A percentile compares a stretch with the other conserved stretches of the same genome.
phyloP scores from a whole-genome alignment of 2,113 vertebrate genomes.

The Tragulus kanchil region DNA sequence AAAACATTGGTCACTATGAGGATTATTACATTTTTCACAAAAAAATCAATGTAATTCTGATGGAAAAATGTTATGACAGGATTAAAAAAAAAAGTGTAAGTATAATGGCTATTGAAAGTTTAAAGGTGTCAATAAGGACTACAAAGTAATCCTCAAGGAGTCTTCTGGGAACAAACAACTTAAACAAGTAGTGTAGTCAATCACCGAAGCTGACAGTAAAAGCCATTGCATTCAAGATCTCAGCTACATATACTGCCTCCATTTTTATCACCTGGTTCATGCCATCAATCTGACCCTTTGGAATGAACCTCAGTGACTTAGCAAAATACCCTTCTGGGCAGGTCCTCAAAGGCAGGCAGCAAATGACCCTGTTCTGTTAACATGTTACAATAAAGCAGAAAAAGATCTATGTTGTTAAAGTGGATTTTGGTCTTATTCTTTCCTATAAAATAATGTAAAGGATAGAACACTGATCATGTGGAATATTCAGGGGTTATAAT shows the following conservation, averaged over 20 bases:
- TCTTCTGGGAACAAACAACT: slow-evolving; percentile 66
- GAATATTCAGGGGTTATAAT: slow-evolving; percentile 46
- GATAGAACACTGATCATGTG: slow-evolving; percentile 64
- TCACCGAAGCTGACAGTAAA: slow-evolving; percentile 47
- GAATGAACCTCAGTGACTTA: slow-evolving; percentile 38
- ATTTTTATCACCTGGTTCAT: slow-evolving; percentile 70
- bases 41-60: slow-evolving; percentile 81
- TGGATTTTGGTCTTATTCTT: slow-evolving; percentile 69
- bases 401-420: slow-evolving; percentile 41
- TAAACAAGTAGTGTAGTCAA: slow-evolving; percentile 50
- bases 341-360: neutral
- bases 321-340: neutral
- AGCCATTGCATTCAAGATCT: neutral
- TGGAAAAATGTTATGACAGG: slow-evolving; percentile 76
- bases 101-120: slow-evolving; percentile 71
- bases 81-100: slow-evolving; percentile 67
- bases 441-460: slow-evolving; percentile 76
- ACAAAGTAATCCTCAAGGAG: slow-evolving; percentile 55
- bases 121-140: slow-evolving; percentile 65
- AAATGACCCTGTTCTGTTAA: slow-evolving; percentile 48
- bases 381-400: slow-evolving; percentile 47
- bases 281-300: slow-evolving; percentile 51
- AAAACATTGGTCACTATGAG: slow-evolving; percentile 65
- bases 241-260: neutral
- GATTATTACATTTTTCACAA: slow-evolving; percentile 77